Evolutionary conservation across 2,113 vertebrate genomes (phyloP).

Genomic region (Thalassoma bifasciatum): DNA sequence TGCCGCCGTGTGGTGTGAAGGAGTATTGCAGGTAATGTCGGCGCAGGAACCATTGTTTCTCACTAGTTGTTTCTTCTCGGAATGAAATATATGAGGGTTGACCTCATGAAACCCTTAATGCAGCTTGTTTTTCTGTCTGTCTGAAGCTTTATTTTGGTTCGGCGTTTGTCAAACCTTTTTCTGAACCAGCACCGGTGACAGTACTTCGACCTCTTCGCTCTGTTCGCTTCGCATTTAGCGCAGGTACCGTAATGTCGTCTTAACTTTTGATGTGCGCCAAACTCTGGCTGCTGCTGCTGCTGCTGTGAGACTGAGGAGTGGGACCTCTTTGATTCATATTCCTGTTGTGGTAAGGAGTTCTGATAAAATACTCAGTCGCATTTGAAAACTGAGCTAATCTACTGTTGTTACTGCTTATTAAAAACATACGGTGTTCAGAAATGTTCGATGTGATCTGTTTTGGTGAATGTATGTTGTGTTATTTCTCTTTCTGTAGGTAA

Average conservation of each 20-base stretch:
- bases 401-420: too few species aligned
- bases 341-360: conserved; percentile 9
- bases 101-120: not conserved
- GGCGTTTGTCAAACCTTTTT: too few species aligned
- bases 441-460: too few species aligned
- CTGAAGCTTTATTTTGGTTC: not conserved
- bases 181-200: too few species aligned
- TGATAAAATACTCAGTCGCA: not conserved
- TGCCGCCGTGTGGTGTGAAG: conserved; percentile 58
- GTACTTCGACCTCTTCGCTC: too few species aligned
- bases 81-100: conserved; percentile 5
- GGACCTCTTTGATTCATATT: not conserved
- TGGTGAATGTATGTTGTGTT: too few species aligned
- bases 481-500: conserved; percentile 19
- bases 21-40: not conserved
- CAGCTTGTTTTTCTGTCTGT: not conserved
- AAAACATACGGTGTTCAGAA: too few species aligned
- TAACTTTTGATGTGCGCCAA: conserved; percentile 25
- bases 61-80: conserved; percentile 63
- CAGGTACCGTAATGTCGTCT: too few species aligned
- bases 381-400: too few species aligned
- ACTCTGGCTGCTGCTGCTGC: conserved; percentile 1
- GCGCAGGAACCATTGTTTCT: conserved; percentile 52
- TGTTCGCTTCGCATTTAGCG: too few species aligned
- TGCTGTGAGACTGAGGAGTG: not conserved